Conservation (phyloP, 2,113 vertebrate species). For the Alectura lathami region DNA sequence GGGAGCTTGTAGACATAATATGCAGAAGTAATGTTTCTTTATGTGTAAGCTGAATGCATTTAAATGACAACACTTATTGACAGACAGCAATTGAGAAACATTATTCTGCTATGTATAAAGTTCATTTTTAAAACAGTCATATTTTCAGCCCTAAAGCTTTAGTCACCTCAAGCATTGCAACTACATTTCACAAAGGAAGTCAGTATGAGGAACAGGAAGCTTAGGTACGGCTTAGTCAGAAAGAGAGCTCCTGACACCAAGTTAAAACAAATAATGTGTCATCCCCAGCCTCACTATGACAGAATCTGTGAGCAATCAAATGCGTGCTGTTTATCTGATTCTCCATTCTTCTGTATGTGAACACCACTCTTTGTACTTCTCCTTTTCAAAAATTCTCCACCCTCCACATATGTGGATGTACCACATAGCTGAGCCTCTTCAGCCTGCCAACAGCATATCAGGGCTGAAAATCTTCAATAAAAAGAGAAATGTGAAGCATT, state of each 20-base stretch:
- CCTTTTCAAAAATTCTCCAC: background rate
- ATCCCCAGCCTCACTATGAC: background rate
- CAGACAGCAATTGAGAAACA: background rate
- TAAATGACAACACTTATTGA: background rate
- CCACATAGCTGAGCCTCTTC: background rate
- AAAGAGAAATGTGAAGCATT: fast-evolving
- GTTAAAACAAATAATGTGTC: constrained; percentile 35
- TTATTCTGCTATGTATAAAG: background rate
- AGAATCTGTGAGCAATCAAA: background rate
- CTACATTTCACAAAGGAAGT: constrained; percentile 1
- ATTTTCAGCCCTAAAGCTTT: background rate
- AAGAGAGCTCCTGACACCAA: background rate
- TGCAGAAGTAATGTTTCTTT: background rate
- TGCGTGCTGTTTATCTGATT: constrained; percentile 30
- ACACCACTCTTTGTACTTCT: background rate
- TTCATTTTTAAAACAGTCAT: background rate
- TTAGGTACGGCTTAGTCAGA: constrained; percentile 42
- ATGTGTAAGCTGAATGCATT: background rate
- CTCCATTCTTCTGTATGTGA: background rate
- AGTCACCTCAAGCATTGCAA: background rate
- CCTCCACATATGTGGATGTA: background rate
- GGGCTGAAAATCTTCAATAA: background rate
- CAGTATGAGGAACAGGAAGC: constrained; percentile 2
- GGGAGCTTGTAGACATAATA: background rate
- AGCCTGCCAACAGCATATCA: background rate